Conservation (phyloP, 1,140 invertebrate species). For the Drosophila santomea region DNA sequence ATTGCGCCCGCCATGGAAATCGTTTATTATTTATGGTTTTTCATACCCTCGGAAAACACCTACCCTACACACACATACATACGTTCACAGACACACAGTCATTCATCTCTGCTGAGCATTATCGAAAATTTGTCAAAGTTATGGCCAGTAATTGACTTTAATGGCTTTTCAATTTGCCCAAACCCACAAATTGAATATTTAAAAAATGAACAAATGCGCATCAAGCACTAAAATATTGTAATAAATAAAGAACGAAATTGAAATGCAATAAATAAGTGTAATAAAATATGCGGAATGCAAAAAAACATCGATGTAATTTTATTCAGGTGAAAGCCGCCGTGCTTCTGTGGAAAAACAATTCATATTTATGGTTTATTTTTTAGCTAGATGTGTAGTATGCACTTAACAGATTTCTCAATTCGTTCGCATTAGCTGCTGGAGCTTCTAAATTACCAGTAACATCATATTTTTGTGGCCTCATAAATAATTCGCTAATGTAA, state of each 20-base stretch:
- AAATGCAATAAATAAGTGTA: slow-evolving; percentile 63
- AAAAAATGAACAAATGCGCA: slow-evolving; percentile 10
- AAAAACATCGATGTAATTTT: slow-evolving; percentile 43
- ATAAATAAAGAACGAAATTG: slow-evolving; percentile 50
- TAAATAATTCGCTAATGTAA: slow-evolving; percentile 16
- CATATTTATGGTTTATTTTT: no score
- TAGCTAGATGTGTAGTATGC: not conserved
- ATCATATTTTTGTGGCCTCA: not conserved
- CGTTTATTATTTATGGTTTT: slow-evolving; percentile 73
- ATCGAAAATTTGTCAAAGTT: slow-evolving; percentile 63
- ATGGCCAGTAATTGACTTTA: slow-evolving; percentile 65
- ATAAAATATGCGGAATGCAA: slow-evolving; percentile 32
- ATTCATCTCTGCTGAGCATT: slow-evolving; percentile 38
- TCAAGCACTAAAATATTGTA: slow-evolving; percentile 47
- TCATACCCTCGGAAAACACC: slow-evolving; percentile 19
- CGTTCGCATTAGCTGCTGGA: not conserved
- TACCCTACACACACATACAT: not conserved
- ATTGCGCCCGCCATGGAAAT: slow-evolving; percentile 51
- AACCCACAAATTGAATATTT: slow-evolving; percentile 6
- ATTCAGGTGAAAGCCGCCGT: not conserved
- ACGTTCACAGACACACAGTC: not conserved
- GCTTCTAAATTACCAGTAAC: slow-evolving; percentile 8
- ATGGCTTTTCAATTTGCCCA: slow-evolving; percentile 62
- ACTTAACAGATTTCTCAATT: not conserved
- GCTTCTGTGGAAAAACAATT: not conserved